These are phyloP conservation scores for Todiramphus chloris DNA, from an alignment of 2,113 vertebrate species.

Conservation along the genomic window DNA sequence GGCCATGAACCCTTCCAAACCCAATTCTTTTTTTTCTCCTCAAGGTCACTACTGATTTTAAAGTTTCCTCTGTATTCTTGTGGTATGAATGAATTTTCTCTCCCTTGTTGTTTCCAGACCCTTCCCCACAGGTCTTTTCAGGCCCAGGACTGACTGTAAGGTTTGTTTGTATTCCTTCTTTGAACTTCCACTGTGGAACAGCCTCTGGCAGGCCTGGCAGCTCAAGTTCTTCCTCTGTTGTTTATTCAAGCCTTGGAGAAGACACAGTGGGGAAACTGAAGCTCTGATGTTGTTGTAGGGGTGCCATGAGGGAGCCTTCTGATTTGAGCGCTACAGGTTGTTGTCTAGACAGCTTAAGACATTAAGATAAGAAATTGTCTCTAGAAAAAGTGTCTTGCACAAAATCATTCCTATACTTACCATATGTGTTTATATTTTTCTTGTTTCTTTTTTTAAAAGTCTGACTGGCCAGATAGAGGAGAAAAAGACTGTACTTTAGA, in stretches of 20 bases:
- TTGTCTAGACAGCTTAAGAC: background rate
- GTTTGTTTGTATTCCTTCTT: background rate
- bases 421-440: accelerated
- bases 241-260: background rate
- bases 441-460: background rate
- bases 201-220: background rate
- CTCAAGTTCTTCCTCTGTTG: background rate
- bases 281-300: background rate
- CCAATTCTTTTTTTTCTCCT: background rate
- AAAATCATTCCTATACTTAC: background rate
- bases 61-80: background rate
- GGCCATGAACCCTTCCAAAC: background rate
- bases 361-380: background rate
- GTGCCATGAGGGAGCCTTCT: background rate
- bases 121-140: background rate
- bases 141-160: no score
- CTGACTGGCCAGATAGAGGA: background rate
- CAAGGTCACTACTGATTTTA: background rate
- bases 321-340: background rate
- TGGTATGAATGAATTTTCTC: background rate
- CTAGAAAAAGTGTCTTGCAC: background rate
- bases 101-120: background rate
- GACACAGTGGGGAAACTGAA: background rate
- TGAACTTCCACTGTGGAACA: background rate
- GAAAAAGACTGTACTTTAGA: background rate